Evolutionary conservation across 1,140 invertebrate species (phyloP).

Genomic region (Frieseomelitta varia): DNA sequence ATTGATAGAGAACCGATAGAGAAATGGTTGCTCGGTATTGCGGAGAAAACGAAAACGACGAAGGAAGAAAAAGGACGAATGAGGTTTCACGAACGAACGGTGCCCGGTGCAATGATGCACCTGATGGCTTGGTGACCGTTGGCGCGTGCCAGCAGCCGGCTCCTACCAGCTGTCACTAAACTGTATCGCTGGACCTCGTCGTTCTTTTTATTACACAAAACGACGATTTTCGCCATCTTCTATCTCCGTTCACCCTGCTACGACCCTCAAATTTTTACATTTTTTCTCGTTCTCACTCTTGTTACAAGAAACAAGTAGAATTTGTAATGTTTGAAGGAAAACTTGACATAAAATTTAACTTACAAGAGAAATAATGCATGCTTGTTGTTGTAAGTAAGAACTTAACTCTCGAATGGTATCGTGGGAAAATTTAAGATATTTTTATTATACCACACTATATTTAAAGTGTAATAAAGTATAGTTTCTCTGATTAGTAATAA

Average conservation of each 20-base stretch:
- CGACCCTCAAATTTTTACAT: too few species aligned
- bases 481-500: too few species aligned
- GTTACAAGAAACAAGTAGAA: too few species aligned
- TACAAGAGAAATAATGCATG: too few species aligned
- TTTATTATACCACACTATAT: too few species aligned
- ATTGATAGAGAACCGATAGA: not conserved
- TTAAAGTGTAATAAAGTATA: too few species aligned
- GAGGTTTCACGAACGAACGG: conserved; percentile 46
- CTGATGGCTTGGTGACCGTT: conserved; percentile 68
- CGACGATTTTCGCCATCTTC: not conserved
- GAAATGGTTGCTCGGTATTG: not conserved
- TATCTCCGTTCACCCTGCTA: not conserved
- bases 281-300: too few species aligned
- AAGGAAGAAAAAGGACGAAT: conserved; percentile 3
- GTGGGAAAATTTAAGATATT: too few species aligned
- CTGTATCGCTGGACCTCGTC: conserved; percentile 5
- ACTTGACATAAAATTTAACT: too few species aligned
- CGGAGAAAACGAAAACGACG: conserved; percentile 14
- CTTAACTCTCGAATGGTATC: too few species aligned
- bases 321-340: too few species aligned
- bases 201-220: conserved; percentile 2
- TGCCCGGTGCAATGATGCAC: conserved; percentile 69
- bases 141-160: conserved; percentile 72
- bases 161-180: conserved; percentile 60
- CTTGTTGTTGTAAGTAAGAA: too few species aligned